Evolutionary conservation across 2,113 vertebrate species (phyloP), one percentile per base, ranked within the genome.

Genomic region (Setophaga petechia): DNA sequence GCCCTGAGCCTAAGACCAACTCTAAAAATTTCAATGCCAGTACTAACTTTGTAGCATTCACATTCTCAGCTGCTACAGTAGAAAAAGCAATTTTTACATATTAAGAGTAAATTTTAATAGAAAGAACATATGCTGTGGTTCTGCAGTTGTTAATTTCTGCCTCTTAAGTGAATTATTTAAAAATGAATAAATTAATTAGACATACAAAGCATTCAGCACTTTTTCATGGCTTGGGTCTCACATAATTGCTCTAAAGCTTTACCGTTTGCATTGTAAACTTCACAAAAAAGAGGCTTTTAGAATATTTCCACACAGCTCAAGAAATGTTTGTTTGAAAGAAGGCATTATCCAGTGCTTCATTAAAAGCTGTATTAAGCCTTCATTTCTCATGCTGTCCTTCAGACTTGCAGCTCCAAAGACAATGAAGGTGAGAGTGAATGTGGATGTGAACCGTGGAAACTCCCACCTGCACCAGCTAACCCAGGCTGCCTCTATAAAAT

Each of bases 141-240:
- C 55, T 69, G 33, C 54, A 90, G 59, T 49, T 86, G 72, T 13
- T 91, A 84, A 89, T 96, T 95, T 82, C 65, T 89, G 23, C 49
- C 0, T 3, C 58, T 78, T 57, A 84, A 87, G 52, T 47, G 35
- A 74, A 90, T 93, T 92, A 90, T 92, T 94, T 71, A 18, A 63
- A 80, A 94, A 33, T 35, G 5, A 96, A 94, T 86, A 77, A 88
- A 84, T 90, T 92, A 94, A 81, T 92, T 88, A 83, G 59, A 7
- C 71, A 76, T 39, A 80, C 59, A 80, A 67, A 92, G 41, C 23
- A 63, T 90, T 92, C 72, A 90, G 63, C 55, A 67, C 12, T 67
- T 73, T 91, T 96, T 84, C 69, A 54, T 82, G 54, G 44, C 41
- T 84, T 73, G 14, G 7, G 89, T 96, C 62, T 84, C 69, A 65